Conservation (phyloP, 2,113 vertebrate species). For the Oryzias woworae region DNA sequence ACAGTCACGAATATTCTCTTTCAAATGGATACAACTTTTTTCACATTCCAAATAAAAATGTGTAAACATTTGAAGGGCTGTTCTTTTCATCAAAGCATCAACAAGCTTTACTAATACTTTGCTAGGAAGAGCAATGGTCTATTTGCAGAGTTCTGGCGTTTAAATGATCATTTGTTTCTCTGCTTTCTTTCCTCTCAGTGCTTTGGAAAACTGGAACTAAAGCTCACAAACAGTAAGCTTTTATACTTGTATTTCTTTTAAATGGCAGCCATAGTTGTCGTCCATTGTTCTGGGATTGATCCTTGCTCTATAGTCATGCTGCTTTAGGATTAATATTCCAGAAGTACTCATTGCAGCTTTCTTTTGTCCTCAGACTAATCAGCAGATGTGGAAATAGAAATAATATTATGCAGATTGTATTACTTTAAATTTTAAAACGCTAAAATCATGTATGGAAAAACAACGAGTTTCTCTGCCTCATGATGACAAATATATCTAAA, state of each 20-base stretch:
- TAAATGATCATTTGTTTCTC: background rate
- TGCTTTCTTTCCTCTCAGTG: constrained; percentile 55
- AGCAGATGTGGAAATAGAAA: too few species aligned
- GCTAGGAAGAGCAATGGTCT: background rate
- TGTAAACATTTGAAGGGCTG: background rate
- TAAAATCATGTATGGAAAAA: too few species aligned
- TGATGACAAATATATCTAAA: too few species aligned
- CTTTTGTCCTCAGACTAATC: background rate
- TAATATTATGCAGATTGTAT: too few species aligned
- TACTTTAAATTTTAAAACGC: too few species aligned
- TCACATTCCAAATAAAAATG: background rate
- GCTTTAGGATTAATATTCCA: background rate
- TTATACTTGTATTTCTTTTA: constrained; percentile 6
- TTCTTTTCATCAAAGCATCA: background rate
- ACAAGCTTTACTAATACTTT: background rate
- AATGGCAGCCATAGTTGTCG: background rate
- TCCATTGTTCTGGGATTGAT: background rate
- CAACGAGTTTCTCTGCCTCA: too few species aligned
- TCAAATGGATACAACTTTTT: too few species aligned
- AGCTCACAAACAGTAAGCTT: constrained; percentile 58
- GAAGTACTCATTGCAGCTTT: constrained; percentile 1
- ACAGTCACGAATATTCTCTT: too few species aligned
- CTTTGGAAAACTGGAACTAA: constrained; percentile 80
- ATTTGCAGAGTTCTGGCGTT: constrained; percentile 15
- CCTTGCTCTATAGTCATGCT: constrained; percentile 2